These are phyloP conservation scores for Heteromurus nitidus DNA, from an alignment of 2,888 invertebrate genomes.

Conservation along the genomic window DNA sequence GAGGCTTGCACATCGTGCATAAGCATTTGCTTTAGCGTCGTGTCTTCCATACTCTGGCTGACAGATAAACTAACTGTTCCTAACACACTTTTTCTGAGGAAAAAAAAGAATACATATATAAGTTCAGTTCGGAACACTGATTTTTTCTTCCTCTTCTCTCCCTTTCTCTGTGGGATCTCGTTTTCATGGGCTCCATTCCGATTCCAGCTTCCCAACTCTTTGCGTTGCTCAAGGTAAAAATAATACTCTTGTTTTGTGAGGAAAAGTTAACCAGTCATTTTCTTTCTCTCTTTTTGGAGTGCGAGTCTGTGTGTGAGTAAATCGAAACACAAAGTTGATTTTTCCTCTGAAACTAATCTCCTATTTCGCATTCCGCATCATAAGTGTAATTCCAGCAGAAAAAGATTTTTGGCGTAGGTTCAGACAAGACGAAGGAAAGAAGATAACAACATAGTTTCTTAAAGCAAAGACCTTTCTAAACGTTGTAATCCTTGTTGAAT, in stretches of 20 bases:
- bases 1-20: slow-evolving; percentile 57
- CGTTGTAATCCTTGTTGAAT: too few relatives aligned
- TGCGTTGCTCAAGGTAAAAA: slow-evolving; percentile 49
- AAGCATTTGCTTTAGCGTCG: slow-evolving; percentile 18
- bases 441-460: too few relatives aligned
- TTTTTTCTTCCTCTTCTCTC: slow-evolving; percentile 17
- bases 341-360: neutral
- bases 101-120: neutral
- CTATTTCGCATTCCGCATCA: neutral
- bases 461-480: too few relatives aligned
- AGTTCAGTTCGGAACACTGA: slow-evolving; percentile 20
- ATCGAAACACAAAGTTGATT: neutral
- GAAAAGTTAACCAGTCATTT: neutral
- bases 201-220: slow-evolving; percentile 58
- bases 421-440: slow-evolving; percentile 1
- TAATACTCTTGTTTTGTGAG: neutral
- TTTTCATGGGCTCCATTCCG: slow-evolving; percentile 56
- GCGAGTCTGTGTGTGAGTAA: neutral
- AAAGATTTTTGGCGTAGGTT: slow-evolving; percentile 16
- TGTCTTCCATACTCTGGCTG: neutral
- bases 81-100: neutral
- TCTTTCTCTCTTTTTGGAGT: neutral
- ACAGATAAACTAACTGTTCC: neutral
- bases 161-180: neutral
- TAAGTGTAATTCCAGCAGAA: slow-evolving; percentile 10